Percentiles rank a stretch among this genome's conserved stretches.
phyloP scores from a whole-genome alignment of 1,140 invertebrate species.

The Ganaspis sp. region DNA sequence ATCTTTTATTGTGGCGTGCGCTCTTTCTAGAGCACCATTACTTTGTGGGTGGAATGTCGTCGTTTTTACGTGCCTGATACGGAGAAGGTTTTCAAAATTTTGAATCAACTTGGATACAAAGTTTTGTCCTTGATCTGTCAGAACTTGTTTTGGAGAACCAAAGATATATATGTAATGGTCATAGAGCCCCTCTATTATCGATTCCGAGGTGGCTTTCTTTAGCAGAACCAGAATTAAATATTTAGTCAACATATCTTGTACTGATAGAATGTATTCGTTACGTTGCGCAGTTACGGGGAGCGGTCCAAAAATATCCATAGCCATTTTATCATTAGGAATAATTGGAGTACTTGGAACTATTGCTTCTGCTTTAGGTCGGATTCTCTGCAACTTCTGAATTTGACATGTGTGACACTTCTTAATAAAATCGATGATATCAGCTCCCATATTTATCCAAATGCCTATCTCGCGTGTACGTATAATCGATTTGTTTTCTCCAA shows the following conservation, averaged over 20 bases:
- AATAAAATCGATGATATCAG: background rate
- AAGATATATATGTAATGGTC: slow-evolving; percentile 12
- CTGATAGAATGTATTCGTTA: background rate
- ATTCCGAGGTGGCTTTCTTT: background rate
- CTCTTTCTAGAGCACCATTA: background rate
- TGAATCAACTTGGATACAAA: slow-evolving; percentile 1
- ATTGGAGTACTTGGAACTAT: background rate
- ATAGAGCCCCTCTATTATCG: background rate
- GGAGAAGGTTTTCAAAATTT: background rate
- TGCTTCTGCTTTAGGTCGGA: background rate
- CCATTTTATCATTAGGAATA: background rate
- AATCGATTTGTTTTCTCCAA: slow-evolving; percentile 19
- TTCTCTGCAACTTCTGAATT: background rate
- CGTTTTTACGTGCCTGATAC: background rate
- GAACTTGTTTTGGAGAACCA: slow-evolving; percentile 2
- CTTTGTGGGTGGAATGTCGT: background rate
- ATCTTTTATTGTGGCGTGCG: background rate
- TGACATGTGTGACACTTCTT: background rate
- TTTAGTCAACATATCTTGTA: background rate
- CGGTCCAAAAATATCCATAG: background rate
- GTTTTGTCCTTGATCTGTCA: slow-evolving; percentile 6
- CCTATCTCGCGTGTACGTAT: background rate
- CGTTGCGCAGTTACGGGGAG: background rate
- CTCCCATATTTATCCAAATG: background rate
- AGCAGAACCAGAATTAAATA: background rate